Conservation (phyloP, 2,113 vertebrate genomes). For the Ceyx melanurus region DNA sequence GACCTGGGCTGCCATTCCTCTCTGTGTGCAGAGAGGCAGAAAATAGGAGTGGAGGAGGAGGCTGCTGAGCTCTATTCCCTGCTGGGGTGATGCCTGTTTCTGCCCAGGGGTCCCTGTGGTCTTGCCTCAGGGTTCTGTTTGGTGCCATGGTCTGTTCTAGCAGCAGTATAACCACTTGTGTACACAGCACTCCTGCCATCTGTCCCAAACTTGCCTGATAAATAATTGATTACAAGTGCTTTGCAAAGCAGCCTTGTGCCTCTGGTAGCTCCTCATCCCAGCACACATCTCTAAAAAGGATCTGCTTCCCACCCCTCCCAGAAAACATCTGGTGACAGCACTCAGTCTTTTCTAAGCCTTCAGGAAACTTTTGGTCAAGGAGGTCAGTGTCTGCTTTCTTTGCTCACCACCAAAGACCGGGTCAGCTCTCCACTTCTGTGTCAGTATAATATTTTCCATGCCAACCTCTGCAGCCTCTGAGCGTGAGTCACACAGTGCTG, state of each 20-base stretch:
- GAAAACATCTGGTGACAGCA: neutral
- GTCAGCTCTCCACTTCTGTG: neutral
- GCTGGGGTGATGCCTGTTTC: neutral
- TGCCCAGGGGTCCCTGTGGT: neutral
- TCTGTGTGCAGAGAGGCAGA: neutral
- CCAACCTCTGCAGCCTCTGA: neutral
- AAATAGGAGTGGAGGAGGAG: neutral
- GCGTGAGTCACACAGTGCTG: neutral
- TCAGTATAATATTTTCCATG: neutral
- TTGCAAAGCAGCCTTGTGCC: neutral
- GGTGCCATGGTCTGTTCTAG: neutral
- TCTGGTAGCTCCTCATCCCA: neutral
- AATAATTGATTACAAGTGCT: neutral
- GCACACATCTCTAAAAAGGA: neutral
- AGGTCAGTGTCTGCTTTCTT: neutral
- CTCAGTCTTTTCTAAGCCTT: neutral
- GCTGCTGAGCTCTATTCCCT: neutral
- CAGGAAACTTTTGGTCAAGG: neutral
- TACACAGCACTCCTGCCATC: neutral
- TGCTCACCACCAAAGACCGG: neutral
- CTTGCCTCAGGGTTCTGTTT: neutral
- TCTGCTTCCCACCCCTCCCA: neutral
- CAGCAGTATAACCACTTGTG: fast-evolving
- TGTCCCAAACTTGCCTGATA: neutral
- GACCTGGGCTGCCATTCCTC: neutral